These are phyloP conservation scores for Epinephelus lanceolatus DNA, from an alignment of 2,113 vertebrate genomes.

Conservation along the genomic window DNA sequence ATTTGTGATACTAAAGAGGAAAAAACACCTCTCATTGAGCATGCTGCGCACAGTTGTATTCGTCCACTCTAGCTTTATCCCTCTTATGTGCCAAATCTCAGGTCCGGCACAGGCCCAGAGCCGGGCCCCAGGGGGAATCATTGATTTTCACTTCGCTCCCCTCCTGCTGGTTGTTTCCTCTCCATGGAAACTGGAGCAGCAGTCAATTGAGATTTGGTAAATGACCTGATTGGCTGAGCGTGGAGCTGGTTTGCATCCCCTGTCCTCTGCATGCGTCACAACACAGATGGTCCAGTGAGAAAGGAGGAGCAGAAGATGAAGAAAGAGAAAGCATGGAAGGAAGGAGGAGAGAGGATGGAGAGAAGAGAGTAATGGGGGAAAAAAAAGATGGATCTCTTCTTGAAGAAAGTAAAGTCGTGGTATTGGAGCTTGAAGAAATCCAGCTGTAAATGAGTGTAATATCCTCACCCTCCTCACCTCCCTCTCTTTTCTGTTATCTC, in stretches of 20 bases:
- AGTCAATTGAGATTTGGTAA: conserved; percentile 68
- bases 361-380: neutral
- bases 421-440: conserved; percentile 9
- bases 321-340: neutral
- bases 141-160: conserved; percentile 42
- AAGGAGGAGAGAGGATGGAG: no score
- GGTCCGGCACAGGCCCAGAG: conserved; percentile 27
- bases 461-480: neutral
- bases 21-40: neutral
- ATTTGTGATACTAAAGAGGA: neutral
- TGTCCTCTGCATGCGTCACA: conserved; percentile 54
- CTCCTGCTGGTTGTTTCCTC: conserved; percentile 56
- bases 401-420: conserved; percentile 2
- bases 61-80: conserved; percentile 15
- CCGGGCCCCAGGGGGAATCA: conserved; percentile 23
- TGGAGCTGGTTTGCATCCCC: conserved; percentile 33
- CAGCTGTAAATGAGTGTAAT: neutral
- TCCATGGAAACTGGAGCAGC: conserved; percentile 76
- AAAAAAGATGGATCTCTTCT: neutral
- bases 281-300: conserved; percentile 28
- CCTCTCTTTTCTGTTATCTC: neutral
- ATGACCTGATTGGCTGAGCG: conserved; percentile 60
- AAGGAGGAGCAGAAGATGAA: neutral
- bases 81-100: conserved; percentile 30
- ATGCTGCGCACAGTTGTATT: neutral